Evolutionary conservation across 2,113 vertebrate species (phyloP), one percentile per base, ranked within the genome.

Genomic region (Mormyrus lacerda): DNA sequence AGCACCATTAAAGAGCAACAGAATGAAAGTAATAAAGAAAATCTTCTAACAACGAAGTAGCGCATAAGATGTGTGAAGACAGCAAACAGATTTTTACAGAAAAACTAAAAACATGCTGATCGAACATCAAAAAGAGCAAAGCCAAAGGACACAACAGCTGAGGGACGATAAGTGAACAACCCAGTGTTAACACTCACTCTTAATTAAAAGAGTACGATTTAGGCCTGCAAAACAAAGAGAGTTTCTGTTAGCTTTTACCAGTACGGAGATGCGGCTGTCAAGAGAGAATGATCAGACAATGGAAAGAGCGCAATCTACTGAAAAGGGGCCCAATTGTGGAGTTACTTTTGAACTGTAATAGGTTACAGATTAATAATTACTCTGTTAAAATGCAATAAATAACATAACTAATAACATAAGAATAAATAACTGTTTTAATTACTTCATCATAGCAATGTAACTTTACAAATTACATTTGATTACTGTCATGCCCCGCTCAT

Each of bases 131-230:
- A 88, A 82, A 86, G 48, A 35, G 65, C 48, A 50, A 50, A 53
- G 48, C 11, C 31, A 61, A 65, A 51, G 31, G 79, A 90, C 61
- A 85, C 3, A 48, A 42, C 7, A 19, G 55, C 44, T 53, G n/a
- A 39, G 27, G 35, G 53, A 85, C 27, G 42, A 69, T 45, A 85
- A 88, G 35, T 27, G 53, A 61, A 83, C n/a, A 87, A 82, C 31
- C 86, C 88, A 89, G 94, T 79, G 87, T 88, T 15, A 92, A 95
- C 95, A 97, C 96, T 97, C 96, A 97, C 96, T 96, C 96, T 97
- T 95, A 95, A 96, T 96, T 91, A 97, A 95, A 95, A 97, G 95
- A 94, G 96, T 96, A 92, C 94, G 95, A 93, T 96, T 96, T 95
- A 96, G 95, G 96, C 95, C 96, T 97, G 96, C 88, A 96, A 96